Evolutionary conservation across 2,113 vertebrate genomes (phyloP), one percentile per base, ranked within the genome.

Genomic region (Gracilinanus agilis): DNA sequence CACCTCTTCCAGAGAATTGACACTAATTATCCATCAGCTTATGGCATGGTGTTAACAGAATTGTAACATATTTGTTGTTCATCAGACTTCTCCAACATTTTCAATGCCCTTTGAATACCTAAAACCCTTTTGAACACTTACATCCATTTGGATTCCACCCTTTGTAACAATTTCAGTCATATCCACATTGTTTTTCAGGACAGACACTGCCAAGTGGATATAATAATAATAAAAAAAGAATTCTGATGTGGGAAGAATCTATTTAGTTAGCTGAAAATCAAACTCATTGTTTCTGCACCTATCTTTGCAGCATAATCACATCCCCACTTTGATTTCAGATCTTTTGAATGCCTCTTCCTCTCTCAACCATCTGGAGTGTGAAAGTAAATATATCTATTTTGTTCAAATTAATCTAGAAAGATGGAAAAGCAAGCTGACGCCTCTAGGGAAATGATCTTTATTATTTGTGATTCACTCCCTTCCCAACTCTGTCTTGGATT

Each of bases 301-400:
- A 90, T 93, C 92, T 97, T 97, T 97, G 40, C 40, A 95, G 53
- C 27, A 53, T 94, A 96, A n/a, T 95, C 96, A 92, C 67, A 93
- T 97, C 96, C 97, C 93, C 90, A 93, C 97, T 95, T 97, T 0
- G 0, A 96, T 98, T 98, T 96, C 91, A 90, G 92, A 95, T 94
- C 96, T 97, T 97, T 83, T 97, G 92, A 53, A 90, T 40, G 83
- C 95, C 94, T 91, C 90, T 96, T 95, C 58, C 96, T 96, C 96
- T 94, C 55, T 91, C 54, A 94, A 89, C 93, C 96, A 98, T 96
- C 96, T 98, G 94, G 90, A 96, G 97, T 97, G 95, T 96, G 94
- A 98, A 98, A 98, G 95, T 61, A 96, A 95, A 95, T 96, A 34
- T 53, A 94, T 97, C 95, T 93, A 9, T 0, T 0, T 94, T 92